Conservation (phyloP, 2,113 vertebrate species). For the Lepus europaeus region DNA sequence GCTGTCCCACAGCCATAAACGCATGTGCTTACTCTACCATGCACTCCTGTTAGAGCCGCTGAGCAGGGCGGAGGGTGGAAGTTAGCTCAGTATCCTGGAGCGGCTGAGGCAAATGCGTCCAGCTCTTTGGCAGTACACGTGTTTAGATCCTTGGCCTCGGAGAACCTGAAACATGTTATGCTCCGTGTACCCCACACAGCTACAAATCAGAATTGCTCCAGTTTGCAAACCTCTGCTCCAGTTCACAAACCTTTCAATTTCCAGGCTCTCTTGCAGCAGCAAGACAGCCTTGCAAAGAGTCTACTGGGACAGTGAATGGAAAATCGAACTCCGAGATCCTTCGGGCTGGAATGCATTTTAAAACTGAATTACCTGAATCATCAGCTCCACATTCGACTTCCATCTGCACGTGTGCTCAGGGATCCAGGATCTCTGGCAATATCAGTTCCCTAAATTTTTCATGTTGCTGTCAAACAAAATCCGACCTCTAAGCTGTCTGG, state of each 20-base stretch:
- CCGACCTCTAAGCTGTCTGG: constrained; percentile 41
- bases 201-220: constrained; percentile 9
- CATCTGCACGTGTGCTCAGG: background rate
- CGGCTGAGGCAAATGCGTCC: constrained; percentile 5
- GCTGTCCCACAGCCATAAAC: constrained; percentile 16
- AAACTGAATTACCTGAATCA: background rate
- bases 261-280: constrained; percentile 30
- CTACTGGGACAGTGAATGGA: background rate
- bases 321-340: background rate
- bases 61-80: background rate
- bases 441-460: constrained; percentile 7
- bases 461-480: background rate
- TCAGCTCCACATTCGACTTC: background rate
- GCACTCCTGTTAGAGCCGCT: background rate
- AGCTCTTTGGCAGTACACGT: no score
- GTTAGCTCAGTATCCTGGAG: background rate
- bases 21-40: background rate
- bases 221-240: background rate
- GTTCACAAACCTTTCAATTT: background rate
- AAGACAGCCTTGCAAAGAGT: constrained; percentile 37
- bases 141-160: background rate
- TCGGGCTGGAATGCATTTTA: background rate
- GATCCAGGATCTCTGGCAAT: background rate
- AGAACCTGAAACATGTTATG: background rate
- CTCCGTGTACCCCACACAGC: background rate